phyloP scores from a whole-genome alignment of 1,140 invertebrate species.

The Leptoteleia sp. region DNA sequence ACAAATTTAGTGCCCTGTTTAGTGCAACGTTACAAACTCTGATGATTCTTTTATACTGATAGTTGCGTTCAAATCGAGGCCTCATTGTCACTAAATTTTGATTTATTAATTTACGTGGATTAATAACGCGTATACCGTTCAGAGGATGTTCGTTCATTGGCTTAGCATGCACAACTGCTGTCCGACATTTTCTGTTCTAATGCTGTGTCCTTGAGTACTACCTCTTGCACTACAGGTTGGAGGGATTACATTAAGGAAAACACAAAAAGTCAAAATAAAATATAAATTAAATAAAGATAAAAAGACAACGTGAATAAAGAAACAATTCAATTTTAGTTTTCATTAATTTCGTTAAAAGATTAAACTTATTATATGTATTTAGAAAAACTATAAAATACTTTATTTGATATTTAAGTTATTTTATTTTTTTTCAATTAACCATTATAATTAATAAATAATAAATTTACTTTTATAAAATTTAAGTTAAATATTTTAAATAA shows the following conservation, averaged over 20 bases:
- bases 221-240: slow-evolving; percentile 94
- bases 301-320: slow-evolving; percentile 1
- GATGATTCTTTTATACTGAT: slow-evolving; percentile 23
- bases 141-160: slow-evolving; percentile 69
- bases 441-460: no score
- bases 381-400: no score
- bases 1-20: slow-evolving; percentile 55
- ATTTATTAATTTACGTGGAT: slow-evolving; percentile 70
- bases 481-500: no score
- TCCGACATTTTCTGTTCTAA: slow-evolving; percentile 94
- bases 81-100: slow-evolving; percentile 54
- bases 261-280: slow-evolving; percentile 79
- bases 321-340: slow-evolving; percentile 8
- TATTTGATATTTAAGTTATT: no score
- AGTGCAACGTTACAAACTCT: slow-evolving; percentile 37
- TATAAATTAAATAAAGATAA: slow-evolving; percentile 47
- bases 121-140: slow-evolving; percentile 73
- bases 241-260: slow-evolving; percentile 85
- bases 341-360: slow-evolving; percentile 4
- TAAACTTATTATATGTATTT: not conserved
- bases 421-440: no score
- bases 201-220: slow-evolving; percentile 97
- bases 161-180: slow-evolving; percentile 95
- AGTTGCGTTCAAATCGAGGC: slow-evolving; percentile 4
- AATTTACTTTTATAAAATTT: no score